A percentile compares a stretch with the other conserved stretches of the same genome.
Conservation (phyloP, 2,888 invertebrate genomes). For the Biston betularia region DNA sequence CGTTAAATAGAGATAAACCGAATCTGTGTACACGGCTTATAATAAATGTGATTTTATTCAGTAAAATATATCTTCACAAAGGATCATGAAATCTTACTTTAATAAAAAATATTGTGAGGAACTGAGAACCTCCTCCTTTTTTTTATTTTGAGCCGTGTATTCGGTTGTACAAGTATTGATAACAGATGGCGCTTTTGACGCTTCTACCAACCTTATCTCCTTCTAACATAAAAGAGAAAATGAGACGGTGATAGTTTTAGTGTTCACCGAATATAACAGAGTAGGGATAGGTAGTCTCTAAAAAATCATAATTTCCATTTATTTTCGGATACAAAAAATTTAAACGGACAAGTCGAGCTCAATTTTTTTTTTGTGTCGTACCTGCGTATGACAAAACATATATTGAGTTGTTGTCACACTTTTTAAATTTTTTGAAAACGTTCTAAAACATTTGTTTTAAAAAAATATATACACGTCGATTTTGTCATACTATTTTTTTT, state of each 20-base stretch:
- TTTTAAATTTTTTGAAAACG: background rate
- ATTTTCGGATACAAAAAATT: background rate
- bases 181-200: background rate
- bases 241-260: background rate
- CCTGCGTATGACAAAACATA: background rate
- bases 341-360: background rate
- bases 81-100: too few species aligned
- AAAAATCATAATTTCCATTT: background rate
- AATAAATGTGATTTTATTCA: too few species aligned
- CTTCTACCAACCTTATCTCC: background rate
- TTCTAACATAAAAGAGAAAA: background rate
- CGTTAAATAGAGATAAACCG: background rate
- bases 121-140: too few species aligned
- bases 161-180: background rate
- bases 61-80: too few species aligned
- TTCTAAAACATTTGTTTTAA: background rate
- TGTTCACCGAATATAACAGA: background rate
- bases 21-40: too few species aligned
- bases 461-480: conserved; percentile 6
- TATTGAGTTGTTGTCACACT: background rate
- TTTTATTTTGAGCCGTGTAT: too few species aligned
- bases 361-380: background rate
- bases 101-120: too few species aligned
- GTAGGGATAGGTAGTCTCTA: background rate
- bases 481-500: background rate